Evolutionary conservation across 2,797 vertebrate species (phyloP).

Genomic region (Arvicola amphibius): DNA sequence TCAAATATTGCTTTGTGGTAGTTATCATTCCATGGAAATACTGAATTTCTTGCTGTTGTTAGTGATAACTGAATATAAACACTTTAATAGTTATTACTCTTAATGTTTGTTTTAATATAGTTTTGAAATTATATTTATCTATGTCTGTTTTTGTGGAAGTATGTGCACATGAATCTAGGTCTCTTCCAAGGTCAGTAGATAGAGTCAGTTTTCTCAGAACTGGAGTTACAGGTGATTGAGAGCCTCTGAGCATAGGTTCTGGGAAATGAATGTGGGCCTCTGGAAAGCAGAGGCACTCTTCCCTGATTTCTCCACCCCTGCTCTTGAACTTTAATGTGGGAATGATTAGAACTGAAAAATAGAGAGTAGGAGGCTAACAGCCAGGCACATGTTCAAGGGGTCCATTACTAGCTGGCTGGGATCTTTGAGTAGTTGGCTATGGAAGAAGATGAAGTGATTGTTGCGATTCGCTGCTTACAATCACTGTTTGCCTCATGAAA

Average conservation of each 20-base stretch:
- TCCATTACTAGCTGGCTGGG: constrained; percentile 41
- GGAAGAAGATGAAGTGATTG: constrained; percentile 58
- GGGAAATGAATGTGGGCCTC: background rate
- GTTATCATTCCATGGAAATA: background rate
- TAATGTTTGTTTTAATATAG: background rate
- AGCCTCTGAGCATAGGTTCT: background rate
- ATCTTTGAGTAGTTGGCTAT: constrained; percentile 49
- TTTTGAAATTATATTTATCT: background rate
- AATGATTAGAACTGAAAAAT: constrained; percentile 43
- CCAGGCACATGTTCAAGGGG: constrained; percentile 51
- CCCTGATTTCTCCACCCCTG: background rate
- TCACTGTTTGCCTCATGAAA: constrained; percentile 28
- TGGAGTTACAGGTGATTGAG: background rate
- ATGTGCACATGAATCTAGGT: background rate
- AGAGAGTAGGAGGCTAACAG: constrained; percentile 24
- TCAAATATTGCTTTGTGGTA: background rate
- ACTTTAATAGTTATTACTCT: constrained; percentile 27
- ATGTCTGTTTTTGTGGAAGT: background rate
- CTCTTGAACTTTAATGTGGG: constrained; percentile 51
- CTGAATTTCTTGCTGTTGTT: constrained; percentile 5
- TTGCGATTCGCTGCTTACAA: constrained; percentile 15
- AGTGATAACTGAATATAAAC: constrained; percentile 45
- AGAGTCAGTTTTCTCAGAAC: background rate
- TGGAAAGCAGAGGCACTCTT: background rate
- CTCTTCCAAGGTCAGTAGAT: background rate